Evolutionary conservation across 2,113 vertebrate species (phyloP).

Genomic region (Gallinago paraguaiae): DNA sequence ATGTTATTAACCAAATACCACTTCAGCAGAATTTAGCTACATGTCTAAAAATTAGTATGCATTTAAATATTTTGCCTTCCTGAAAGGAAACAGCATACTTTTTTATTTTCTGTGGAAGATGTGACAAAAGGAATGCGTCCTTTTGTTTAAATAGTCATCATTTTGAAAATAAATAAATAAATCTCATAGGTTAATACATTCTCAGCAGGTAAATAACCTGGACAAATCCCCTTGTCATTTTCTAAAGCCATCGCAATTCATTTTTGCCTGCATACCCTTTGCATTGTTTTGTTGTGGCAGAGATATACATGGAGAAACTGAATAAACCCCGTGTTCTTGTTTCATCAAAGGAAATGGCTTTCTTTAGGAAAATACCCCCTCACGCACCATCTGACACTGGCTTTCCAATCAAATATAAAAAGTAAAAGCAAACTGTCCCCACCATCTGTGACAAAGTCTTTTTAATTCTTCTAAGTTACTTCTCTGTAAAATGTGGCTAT

Average conservation of each 20-base stretch:
- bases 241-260: neutral
- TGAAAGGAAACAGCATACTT: neutral
- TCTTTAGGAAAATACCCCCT: constrained; percentile 27
- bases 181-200: neutral
- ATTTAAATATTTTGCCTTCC: neutral
- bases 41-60: neutral
- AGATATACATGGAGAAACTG: neutral
- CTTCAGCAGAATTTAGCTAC: neutral
- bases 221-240: constrained; percentile 30
- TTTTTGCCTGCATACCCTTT: constrained; percentile 25
- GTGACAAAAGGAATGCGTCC: neutral
- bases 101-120: neutral
- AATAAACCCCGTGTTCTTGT: neutral
- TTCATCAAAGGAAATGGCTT: neutral
- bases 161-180: neutral
- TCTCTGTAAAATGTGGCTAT: neutral
- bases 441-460: constrained; percentile 27
- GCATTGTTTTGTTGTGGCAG: constrained; percentile 51
- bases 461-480: constrained; percentile 34
- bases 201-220: constrained; percentile 39
- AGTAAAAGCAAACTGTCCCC: constrained; percentile 32
- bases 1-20: neutral
- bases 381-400: constrained; percentile 23
- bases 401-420: constrained; percentile 36
- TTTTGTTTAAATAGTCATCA: neutral